A percentile compares a stretch with the other conserved stretches of the same genome.
Conservation (phyloP, 2,113 vertebrate species). For the Callipepla squamata region DNA sequence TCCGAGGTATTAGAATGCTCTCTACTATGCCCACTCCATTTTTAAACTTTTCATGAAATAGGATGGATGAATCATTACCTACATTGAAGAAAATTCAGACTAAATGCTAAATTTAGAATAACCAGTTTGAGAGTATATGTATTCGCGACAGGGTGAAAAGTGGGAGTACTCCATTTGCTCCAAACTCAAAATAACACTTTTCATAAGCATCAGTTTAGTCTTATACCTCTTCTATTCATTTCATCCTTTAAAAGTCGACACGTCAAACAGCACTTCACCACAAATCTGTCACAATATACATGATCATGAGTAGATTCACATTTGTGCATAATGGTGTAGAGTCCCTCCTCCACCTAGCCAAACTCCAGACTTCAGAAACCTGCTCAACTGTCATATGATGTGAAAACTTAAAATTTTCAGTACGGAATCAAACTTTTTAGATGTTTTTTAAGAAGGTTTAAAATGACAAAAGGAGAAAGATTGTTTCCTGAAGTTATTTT, state of each 20-base stretch:
- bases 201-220: background rate
- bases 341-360: background rate
- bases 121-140: background rate
- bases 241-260: background rate
- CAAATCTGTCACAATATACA: background rate
- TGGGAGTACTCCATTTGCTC: background rate
- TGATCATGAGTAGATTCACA: background rate
- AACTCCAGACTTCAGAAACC: background rate
- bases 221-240: background rate
- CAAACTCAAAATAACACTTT: background rate
- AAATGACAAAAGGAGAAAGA: slow-evolving; percentile 6
- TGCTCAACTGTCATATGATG: background rate
- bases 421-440: background rate
- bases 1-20: background rate
- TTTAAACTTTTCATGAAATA: background rate
- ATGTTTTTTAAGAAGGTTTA: background rate
- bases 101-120: background rate
- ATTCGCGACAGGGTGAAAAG: background rate
- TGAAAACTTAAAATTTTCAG: background rate
- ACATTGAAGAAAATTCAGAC: background rate
- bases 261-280: background rate
- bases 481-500: background rate
- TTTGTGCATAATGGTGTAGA: background rate
- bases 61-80: background rate
- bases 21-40: background rate